Percentiles rank a stretch among this genome's conserved stretches.
phyloP scores from a whole-genome alignment of 2,888 invertebrate genomes.

The Heteromurus nitidus region DNA sequence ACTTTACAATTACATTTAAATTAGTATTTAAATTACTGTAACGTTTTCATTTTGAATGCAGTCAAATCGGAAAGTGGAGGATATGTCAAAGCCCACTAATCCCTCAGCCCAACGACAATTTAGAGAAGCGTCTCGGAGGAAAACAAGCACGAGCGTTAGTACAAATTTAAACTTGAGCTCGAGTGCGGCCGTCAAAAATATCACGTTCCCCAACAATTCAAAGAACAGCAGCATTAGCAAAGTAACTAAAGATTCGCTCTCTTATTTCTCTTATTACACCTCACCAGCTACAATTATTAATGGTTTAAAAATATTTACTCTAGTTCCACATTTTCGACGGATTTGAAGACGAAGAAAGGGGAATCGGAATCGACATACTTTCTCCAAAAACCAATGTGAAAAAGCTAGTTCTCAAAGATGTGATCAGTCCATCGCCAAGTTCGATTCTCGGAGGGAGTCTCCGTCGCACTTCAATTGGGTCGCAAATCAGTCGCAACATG shows the following conservation, averaged over 20 bases:
- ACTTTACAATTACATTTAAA: no score
- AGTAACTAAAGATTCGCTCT: no score
- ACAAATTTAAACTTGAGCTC: conserved; percentile 25
- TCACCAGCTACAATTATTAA: no score
- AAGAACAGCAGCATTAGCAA: conserved; percentile 63
- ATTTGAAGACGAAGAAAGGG: neutral
- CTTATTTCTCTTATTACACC: no score
- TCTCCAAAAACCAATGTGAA: conserved; percentile 65
- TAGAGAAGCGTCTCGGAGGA: conserved; percentile 75
- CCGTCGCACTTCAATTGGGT: neutral
- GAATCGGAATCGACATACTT: neutral
- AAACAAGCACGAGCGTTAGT: conserved; percentile 60
- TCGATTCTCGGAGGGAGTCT: neutral
- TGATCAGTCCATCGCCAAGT: conserved; percentile 1
- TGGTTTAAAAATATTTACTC: neutral
- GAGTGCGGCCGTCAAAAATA: conserved; percentile 56
- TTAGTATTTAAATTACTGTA: neutral
- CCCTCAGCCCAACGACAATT: conserved; percentile 83
- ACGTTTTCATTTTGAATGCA: conserved; percentile 70
- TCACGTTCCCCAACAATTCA: conserved; percentile 61
- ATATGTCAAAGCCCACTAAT: conserved; percentile 83
- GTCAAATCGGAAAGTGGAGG: conserved; percentile 80
- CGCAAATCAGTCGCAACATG: neutral
- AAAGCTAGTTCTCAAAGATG: conserved; percentile 66
- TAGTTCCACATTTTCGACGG: conserved; percentile 10